phyloP scores from a whole-genome alignment of 2,113 vertebrate genomes.

The Gasterosteus nipponicus region DNA sequence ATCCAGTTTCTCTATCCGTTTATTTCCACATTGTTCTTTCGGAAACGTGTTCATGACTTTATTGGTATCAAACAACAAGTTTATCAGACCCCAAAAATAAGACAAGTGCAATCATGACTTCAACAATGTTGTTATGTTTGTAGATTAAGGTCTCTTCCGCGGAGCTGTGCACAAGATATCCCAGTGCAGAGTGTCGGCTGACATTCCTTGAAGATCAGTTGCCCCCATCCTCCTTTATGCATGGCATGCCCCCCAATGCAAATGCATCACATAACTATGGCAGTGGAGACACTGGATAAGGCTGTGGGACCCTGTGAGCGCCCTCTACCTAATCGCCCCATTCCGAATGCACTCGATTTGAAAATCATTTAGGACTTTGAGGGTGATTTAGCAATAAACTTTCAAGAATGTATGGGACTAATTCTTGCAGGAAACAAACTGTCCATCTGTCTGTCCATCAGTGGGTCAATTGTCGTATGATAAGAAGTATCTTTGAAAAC shows the following conservation, averaged over 20 bases:
- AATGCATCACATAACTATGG: constrained; percentile 74
- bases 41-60: constrained; percentile 30
- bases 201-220: constrained; percentile 76
- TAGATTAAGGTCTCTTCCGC: constrained; percentile 59
- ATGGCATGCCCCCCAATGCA: constrained; percentile 54
- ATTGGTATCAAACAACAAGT: constrained; percentile 34
- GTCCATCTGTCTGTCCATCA: constrained; percentile 2
- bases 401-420: not conserved
- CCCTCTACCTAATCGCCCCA: constrained; percentile 33
- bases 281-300: constrained; percentile 76
- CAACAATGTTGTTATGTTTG: constrained; percentile 64
- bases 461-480: too few relatives aligned
- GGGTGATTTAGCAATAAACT: not conserved
- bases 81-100: constrained; percentile 48
- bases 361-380: constrained; percentile 20
- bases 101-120: constrained; percentile 26
- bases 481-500: not conserved
- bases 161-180: constrained; percentile 64
- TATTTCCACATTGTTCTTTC: constrained; percentile 28
- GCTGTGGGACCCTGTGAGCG: constrained; percentile 71
- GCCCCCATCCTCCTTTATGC: constrained; percentile 62
- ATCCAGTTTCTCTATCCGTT: not conserved
- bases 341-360: constrained; percentile 17
- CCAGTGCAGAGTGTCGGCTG: constrained; percentile 51
- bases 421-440: not conserved